Percentiles rank a stretch among this genome's conserved stretches.
Evolutionary conservation across 2,888 invertebrate species (phyloP).

Genomic region (Metalampra italica): DNA sequence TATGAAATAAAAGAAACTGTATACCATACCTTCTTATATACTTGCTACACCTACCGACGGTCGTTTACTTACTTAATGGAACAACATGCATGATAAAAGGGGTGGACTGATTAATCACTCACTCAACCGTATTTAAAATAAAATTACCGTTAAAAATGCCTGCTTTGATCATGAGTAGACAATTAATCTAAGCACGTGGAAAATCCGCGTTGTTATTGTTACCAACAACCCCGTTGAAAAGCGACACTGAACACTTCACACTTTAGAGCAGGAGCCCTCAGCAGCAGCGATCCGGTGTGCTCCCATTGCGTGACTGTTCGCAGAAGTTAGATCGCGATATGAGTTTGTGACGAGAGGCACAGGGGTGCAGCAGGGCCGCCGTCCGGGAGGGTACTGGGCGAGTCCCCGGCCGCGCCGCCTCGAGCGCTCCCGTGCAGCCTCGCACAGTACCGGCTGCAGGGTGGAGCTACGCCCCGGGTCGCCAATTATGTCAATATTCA

Average conservation of each 20-base stretch:
- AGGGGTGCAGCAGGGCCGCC: constrained; percentile 27
- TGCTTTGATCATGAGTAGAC: background rate
- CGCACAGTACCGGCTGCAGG: constrained; percentile 10
- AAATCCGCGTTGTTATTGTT: background rate
- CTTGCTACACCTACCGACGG: no score
- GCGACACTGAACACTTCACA: constrained; percentile 43
- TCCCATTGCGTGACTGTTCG: constrained; percentile 44
- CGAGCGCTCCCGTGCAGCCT: constrained; percentile 25
- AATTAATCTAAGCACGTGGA: constrained; percentile 11
- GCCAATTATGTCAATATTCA: background rate
- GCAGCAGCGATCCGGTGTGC: constrained; percentile 35
- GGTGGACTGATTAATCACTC: no score
- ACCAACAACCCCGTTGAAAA: background rate
- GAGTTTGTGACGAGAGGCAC: constrained; percentile 3
- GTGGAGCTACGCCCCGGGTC: constrained; percentile 9
- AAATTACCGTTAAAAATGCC: background rate
- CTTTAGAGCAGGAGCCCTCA: constrained; percentile 37
- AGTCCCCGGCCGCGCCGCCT: constrained; percentile 25
- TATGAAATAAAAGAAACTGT: no score
- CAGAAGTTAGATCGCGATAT: constrained; percentile 24
- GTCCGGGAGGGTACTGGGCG: constrained; percentile 50
- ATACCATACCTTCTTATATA: no score
- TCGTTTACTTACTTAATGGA: background rate
- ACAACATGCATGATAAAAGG: no score
- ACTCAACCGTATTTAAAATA: no score